A percentile compares a stretch with the other conserved stretches of the same genome.
Conservation (phyloP, 1,140 invertebrate species). For the Trachymyrmex cornetzi region DNA sequence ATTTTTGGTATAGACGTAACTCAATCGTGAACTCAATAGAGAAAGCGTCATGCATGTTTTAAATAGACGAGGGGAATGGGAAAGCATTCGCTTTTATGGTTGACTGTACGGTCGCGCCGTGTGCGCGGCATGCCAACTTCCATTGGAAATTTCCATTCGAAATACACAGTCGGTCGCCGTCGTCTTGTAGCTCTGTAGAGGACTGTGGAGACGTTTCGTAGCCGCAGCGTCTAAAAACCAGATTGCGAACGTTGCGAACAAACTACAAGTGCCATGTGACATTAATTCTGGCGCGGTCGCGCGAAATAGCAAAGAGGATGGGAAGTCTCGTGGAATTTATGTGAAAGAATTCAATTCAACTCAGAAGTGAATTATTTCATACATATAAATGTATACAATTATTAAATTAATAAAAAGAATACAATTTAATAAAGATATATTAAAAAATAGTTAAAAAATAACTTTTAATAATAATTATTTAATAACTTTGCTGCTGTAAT, state of each 20-base stretch:
- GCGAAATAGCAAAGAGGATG: neutral
- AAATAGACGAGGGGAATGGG: slow-evolving; percentile 22
- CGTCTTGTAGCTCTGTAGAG: slow-evolving; percentile 67
- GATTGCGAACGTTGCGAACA: slow-evolving; percentile 70
- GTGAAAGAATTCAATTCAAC: neutral
- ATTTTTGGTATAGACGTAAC: slow-evolving; percentile 1
- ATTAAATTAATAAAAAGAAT: no score
- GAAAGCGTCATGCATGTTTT: slow-evolving; percentile 2
- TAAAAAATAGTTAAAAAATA: neutral
- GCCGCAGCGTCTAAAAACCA: slow-evolving; percentile 79
- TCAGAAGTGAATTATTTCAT: neutral
- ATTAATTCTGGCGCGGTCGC: neutral
- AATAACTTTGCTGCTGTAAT: neutral
- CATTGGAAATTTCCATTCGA: slow-evolving; percentile 84
- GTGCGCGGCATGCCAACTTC: slow-evolving; percentile 80
- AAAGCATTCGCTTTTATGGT: slow-evolving; percentile 73
- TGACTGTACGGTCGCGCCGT: slow-evolving; percentile 80
- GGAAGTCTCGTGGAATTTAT: neutral
- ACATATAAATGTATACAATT: neutral
- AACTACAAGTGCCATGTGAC: slow-evolving; percentile 7
- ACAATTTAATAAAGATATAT: neutral
- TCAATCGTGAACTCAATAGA: neutral
- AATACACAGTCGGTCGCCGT: slow-evolving; percentile 70
- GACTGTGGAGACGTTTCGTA: slow-evolving; percentile 56
- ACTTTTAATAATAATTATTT: neutral